These are phyloP conservation scores for Aegithalos caudatus DNA, from an alignment of 2,113 vertebrate species.

Conservation along the genomic window DNA sequence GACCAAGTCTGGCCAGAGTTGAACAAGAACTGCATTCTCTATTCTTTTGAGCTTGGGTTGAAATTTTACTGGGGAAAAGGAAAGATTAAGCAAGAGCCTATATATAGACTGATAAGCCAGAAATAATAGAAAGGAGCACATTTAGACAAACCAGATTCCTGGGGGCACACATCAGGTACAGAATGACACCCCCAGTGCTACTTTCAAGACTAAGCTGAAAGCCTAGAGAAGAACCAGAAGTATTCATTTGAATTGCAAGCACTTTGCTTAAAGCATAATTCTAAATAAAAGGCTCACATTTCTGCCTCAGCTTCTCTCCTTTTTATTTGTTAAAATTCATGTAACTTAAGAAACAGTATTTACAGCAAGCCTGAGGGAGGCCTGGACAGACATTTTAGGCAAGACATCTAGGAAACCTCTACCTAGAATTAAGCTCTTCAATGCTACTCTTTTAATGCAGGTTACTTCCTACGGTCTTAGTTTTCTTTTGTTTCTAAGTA, in stretches of 20 bases:
- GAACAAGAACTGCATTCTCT: not conserved
- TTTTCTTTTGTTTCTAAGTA: not conserved
- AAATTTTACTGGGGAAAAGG: not conserved
- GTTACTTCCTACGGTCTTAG: not conserved
- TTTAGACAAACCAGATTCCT: not conserved
- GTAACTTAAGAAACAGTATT: not conserved
- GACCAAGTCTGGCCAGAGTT: not conserved
- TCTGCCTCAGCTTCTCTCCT: not conserved
- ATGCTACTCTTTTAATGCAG: not conserved
- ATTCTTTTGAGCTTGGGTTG: not conserved
- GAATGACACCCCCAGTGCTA: not conserved
- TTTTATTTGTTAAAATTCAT: not conserved
- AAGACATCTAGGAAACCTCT: not conserved
- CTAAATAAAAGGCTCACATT: not conserved
- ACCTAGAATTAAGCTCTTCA: not conserved
- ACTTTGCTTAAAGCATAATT: not conserved
- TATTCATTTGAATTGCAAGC: not conserved
- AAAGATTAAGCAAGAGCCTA: not conserved
- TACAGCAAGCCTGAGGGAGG: not conserved
- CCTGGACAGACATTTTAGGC: not conserved
- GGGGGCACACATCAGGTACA: accelerated
- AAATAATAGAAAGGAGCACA: not conserved
- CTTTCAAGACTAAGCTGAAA: not conserved
- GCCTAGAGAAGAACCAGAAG: not conserved
- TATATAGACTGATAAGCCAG: not conserved